Base-by-base conservation (phyloP, 2,113 vertebrate genomes). In the Pluvianellus socialis region DNA sequence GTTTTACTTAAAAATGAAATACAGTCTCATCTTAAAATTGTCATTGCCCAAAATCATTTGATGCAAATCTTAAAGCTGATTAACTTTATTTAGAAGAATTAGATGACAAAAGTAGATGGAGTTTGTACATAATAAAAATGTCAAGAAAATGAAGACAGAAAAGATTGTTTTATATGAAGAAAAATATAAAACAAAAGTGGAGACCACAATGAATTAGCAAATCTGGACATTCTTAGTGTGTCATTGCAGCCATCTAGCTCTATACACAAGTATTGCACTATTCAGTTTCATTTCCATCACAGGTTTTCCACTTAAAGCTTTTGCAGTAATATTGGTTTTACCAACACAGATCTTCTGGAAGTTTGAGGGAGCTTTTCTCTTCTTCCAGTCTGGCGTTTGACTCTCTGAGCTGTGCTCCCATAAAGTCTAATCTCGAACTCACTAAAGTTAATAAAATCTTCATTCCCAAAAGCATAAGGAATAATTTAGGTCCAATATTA, bases 241-340 rank as follows among this genome's bases (percentile, higher is more conserved):
- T 40, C 82, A 40, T 50, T 96, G 88, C 94, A 97, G 96, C 97
- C 97, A 96, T 95, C 97, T 97, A 97, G 92, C 84, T 65, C 59
- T n/a, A 10, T 1, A 40, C 4, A 33, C 32, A 50, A 90, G 85
- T 88, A 95, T 5, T 93, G 73, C 94, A 96, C 27, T 33, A 8
- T 16, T 42, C 33, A 24, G 40, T 28, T 85, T 47, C n/a, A 21
- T n/a, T 76, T 79, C 61, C 4, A 4, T 7, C 70, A 35, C n/a
- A 49, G 23, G 28, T 77, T 94, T 76, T 45, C 59, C 59, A 35
- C 23, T 50, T n/a, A 18, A 9, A 58, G 24, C 28, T 91, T 94
- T 71, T 56, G 35, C 38, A 61, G 23, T 35, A 74, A 59, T 8
- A 40, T 10, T 32, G 38, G 14, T 4, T 88, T 84, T 92, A 30